phyloP scores from a whole-genome alignment of 1,140 invertebrate genomes.

The Pogonognathellus flavescens region DNA sequence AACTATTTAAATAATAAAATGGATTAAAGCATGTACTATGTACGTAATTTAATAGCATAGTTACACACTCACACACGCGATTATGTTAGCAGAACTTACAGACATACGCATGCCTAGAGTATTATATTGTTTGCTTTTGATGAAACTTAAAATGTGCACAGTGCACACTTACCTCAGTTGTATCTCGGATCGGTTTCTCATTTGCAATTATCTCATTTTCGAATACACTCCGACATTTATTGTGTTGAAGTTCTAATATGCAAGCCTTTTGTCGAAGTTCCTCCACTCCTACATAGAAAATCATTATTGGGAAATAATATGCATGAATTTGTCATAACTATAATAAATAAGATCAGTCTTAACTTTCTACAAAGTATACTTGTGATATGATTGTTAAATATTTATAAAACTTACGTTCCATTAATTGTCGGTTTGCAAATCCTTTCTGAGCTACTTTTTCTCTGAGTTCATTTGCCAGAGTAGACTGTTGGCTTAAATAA shows the following conservation, averaged over 20 bases:
- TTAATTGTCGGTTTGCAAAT: background rate
- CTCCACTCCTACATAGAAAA: background rate
- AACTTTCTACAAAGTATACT: background rate
- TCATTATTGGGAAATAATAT: background rate
- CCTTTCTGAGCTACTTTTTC: background rate
- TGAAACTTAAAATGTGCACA: too few relatives aligned
- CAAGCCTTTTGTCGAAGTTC: background rate
- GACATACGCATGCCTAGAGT: background rate
- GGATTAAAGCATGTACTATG: too few relatives aligned
- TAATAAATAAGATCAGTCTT: background rate
- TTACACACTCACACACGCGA: too few relatives aligned
- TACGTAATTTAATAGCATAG: too few relatives aligned
- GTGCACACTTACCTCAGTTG: background rate
- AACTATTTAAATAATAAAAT: background rate
- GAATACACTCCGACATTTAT: background rate
- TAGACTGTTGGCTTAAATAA: background rate
- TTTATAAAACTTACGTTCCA: background rate
- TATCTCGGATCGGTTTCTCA: conserved; percentile 5
- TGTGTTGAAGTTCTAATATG: background rate
- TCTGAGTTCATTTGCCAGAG: background rate
- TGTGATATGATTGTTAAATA: background rate
- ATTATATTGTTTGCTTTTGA: background rate
- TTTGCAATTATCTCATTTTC: background rate
- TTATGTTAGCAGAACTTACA: background rate
- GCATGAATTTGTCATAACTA: background rate